phyloP scores from a whole-genome alignment of 2,888 invertebrate species.

The Mesorhabditis sp. region DNA sequence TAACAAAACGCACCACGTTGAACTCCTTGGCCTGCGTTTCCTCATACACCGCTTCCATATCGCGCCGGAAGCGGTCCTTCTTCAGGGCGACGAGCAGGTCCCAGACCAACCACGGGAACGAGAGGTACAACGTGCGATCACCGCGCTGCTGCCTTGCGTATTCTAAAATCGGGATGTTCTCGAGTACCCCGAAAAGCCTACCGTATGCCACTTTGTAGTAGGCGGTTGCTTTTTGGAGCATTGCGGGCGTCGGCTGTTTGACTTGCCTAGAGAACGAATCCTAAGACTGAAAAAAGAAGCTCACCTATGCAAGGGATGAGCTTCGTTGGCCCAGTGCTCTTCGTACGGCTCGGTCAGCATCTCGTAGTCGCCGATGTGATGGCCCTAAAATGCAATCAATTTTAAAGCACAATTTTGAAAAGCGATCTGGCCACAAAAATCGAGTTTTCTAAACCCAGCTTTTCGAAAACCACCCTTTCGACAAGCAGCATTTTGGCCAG shows the following conservation, averaged over 20 bases:
- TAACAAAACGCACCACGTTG: neutral
- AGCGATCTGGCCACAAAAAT: too few species aligned
- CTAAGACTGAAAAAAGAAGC: neutral
- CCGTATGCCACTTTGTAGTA: neutral
- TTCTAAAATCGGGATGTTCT: neutral
- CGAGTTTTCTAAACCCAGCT: too few species aligned
- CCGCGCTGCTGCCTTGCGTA: neutral
- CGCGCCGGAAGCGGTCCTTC: neutral
- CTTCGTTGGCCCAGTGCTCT: neutral
- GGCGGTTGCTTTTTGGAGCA: neutral
- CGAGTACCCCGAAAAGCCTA: neutral
- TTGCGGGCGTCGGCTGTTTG: neutral
- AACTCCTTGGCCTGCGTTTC: neutral
- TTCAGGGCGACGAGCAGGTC: conserved; percentile 16
- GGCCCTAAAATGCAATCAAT: neutral
- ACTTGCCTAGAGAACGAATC: neutral
- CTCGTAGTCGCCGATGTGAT: conserved; percentile 1
- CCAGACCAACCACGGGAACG: conserved; percentile 27
- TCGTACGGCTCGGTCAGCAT: neutral
- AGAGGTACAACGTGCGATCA: neutral
- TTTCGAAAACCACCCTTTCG: too few species aligned
- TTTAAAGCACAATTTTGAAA: neutral
- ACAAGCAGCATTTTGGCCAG: too few species aligned
- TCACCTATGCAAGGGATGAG: neutral
- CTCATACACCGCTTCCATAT: neutral